Evolutionary conservation across 2,797 vertebrate genomes (phyloP).

Genomic region (Tadarida brasiliensis): DNA sequence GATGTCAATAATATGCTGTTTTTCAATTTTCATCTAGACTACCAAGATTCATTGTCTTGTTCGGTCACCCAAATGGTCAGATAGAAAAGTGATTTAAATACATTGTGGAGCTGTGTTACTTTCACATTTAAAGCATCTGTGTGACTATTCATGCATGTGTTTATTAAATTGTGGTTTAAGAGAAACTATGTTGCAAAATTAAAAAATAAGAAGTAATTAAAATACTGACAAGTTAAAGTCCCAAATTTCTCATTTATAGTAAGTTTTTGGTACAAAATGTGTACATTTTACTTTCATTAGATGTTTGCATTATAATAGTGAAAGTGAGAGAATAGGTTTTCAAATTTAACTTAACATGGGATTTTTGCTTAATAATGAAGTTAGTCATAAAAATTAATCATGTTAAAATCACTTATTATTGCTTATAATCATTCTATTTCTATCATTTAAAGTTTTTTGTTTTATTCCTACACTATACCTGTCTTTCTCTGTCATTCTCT

Average conservation of each 20-base stretch:
- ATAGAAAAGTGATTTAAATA: conserved; percentile 68
- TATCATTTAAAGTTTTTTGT: conserved; percentile 5
- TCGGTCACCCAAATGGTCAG: conserved; percentile 46
- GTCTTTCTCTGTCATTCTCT: not conserved
- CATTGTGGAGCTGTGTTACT: not conserved
- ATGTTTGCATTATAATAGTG: conserved; percentile 1
- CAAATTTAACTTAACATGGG: conserved; percentile 22
- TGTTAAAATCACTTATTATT: conserved; percentile 21
- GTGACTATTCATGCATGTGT: conserved; percentile 28
- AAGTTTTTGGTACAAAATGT: conserved; percentile 34
- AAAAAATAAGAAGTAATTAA: conserved; percentile 40
- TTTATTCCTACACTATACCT: not conserved
- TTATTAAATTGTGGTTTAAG: conserved; percentile 71
- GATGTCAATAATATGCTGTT: conserved; percentile 76
- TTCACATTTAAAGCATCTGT: conserved; percentile 39
- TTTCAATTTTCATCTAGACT: conserved; percentile 63
- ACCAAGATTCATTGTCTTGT: conserved; percentile 66
- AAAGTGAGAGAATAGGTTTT: not conserved
- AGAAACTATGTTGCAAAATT: conserved; percentile 21
- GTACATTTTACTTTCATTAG: conserved; percentile 14
- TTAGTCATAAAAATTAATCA: not conserved
- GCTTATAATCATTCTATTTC: not conserved
- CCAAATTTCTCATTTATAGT: not conserved
- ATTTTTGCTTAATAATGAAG: conserved; percentile 53
- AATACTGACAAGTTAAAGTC: not conserved